phyloP scores from a whole-genome alignment of 35 echinoderm and acorn worm species.

The Stichopus chloronotus region DNA sequence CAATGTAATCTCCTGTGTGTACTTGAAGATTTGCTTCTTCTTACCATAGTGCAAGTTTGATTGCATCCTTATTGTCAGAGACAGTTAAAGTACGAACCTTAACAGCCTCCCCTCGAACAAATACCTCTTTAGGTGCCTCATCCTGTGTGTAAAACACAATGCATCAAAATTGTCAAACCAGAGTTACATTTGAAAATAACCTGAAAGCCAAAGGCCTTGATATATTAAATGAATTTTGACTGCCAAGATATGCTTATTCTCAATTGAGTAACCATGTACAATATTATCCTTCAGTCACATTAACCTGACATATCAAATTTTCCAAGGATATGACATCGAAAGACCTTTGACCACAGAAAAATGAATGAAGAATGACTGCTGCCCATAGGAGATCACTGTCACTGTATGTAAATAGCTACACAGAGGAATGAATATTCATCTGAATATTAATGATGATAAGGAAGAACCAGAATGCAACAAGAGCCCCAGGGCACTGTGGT shows the following conservation, averaged over 20 bases:
- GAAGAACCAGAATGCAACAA: too few species aligned
- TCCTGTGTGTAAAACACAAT: background rate
- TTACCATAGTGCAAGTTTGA: background rate
- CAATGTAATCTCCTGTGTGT: slow-evolving; percentile 18
- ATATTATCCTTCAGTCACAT: background rate
- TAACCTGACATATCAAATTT: background rate
- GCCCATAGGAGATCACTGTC: too few species aligned
- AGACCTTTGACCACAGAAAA: too few species aligned
- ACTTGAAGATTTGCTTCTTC: slow-evolving; percentile 3
- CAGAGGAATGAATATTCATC: too few species aligned
- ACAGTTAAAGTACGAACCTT: background rate
- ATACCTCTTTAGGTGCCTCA: background rate
- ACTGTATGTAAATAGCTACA: too few species aligned
- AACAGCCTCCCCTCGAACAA: slow-evolving; percentile 4
- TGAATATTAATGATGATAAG: too few species aligned
- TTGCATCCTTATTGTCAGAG: slow-evolving; percentile 6
- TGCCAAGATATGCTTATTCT: slow-evolving; percentile 3
- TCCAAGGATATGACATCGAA: too few species aligned
- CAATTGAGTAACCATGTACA: background rate
- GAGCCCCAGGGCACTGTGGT: too few species aligned
- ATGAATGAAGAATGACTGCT: too few species aligned
- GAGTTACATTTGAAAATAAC: slow-evolving; percentile 7
- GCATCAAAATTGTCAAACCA: slow-evolving; percentile 17
- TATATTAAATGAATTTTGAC: slow-evolving; percentile 2
- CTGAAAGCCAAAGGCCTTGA: background rate